These are phyloP conservation scores for Mallotus villosus DNA, from an alignment of 2,797 vertebrate genomes.

Conservation along the genomic window DNA sequence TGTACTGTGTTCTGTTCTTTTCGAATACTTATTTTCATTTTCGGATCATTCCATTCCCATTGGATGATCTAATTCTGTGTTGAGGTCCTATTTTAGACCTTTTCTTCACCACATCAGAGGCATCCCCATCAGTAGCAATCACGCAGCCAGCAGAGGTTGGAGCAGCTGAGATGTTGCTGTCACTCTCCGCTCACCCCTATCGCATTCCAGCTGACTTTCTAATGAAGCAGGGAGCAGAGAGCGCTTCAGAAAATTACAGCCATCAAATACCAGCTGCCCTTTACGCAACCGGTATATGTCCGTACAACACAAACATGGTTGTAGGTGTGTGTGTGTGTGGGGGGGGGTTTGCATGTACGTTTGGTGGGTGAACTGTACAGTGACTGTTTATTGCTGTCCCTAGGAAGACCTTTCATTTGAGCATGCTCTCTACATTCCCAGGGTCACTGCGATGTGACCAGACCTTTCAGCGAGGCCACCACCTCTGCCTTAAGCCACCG, in stretches of 20 bases:
- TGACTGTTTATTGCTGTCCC: slow-evolving; percentile 6
- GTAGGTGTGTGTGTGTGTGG: not conserved
- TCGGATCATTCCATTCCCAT: too few species aligned
- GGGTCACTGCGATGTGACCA: slow-evolving; percentile 35
- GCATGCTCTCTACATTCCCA: slow-evolving; percentile 28
- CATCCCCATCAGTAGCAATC: slow-evolving; percentile 28
- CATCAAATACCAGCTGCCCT: slow-evolving; percentile 53
- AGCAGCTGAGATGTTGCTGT: slow-evolving; percentile 30
- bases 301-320: not conserved
- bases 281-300: slow-evolving; percentile 21
- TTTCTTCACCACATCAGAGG: not conserved
- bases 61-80: not conserved
- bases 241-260: slow-evolving; percentile 58
- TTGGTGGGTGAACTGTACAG: slow-evolving; percentile 18
- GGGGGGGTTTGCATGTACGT: slow-evolving; percentile 21
- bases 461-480: slow-evolving; percentile 10
- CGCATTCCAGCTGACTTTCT: slow-evolving; percentile 57
- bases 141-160: slow-evolving; percentile 34
- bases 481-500: not conserved
- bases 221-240: slow-evolving; percentile 19
- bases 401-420: slow-evolving; percentile 37
- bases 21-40: too few species aligned
- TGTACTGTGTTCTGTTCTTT: too few species aligned
- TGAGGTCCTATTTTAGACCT: slow-evolving; percentile 10
- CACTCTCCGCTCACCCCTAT: slow-evolving; percentile 10